phyloP scores from a whole-genome alignment of 2,113 vertebrate species.

The Pomatostomus ruficeps region DNA sequence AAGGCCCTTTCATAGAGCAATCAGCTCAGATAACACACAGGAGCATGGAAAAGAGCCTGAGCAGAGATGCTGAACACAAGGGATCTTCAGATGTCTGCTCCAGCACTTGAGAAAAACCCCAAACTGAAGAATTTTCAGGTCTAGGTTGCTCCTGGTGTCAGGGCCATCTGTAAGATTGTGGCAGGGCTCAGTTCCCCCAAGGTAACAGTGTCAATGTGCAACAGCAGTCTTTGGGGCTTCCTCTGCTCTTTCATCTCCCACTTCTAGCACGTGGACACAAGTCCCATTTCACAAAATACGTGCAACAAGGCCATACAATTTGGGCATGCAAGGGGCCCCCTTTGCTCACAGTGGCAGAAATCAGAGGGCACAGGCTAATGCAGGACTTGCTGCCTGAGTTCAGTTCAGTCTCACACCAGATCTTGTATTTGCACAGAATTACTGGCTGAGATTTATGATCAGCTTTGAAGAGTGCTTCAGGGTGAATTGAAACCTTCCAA shows the following conservation, averaged over 20 bases:
- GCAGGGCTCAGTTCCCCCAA: background rate
- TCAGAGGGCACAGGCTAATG: background rate
- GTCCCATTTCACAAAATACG: background rate
- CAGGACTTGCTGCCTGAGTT: background rate
- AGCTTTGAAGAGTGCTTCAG: background rate
- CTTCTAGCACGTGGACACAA: background rate
- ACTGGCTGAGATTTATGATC: background rate
- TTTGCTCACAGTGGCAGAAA: background rate
- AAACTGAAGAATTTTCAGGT: background rate
- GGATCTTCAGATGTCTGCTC: background rate
- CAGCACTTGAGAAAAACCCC: background rate
- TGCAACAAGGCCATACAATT: background rate
- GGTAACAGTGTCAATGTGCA: background rate
- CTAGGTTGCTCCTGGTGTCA: background rate
- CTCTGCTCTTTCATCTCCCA: background rate
- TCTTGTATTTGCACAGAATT: background rate
- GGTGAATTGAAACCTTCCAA: background rate
- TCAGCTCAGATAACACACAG: background rate
- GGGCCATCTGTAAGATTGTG: background rate
- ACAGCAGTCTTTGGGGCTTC: background rate
- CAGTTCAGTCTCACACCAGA: background rate
- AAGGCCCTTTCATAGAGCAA: background rate
- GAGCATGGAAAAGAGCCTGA: background rate
- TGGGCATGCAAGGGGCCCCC: background rate
- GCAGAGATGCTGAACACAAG: background rate